Evolutionary conservation across 2,113 vertebrate genomes (phyloP).

Genomic region (Corydoras sp.): DNA sequence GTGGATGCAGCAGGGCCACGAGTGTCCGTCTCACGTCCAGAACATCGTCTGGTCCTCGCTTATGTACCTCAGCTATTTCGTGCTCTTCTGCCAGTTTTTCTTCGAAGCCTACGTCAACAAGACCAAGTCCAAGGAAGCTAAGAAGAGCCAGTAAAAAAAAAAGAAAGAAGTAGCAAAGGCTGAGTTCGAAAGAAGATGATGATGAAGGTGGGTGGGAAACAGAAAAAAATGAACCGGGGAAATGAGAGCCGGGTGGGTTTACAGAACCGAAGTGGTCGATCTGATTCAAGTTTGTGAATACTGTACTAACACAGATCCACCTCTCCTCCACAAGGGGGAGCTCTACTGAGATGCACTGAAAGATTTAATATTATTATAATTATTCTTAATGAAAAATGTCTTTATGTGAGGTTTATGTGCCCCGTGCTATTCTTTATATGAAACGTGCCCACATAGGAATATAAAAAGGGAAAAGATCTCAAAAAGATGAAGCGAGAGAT

Average conservation of each 20-base stretch:
- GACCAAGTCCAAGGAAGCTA: conserved; percentile 62
- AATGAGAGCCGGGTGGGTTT: conserved; percentile 28
- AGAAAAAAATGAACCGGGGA: conserved; percentile 25
- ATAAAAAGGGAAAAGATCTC: conserved; percentile 26
- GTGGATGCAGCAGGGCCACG: conserved; percentile 96
- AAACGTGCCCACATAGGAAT: conserved; percentile 34
- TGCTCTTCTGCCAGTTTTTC: conserved; percentile 99
- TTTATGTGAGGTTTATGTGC: conserved; percentile 51
- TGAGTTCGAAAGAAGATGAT: conserved; percentile 46
- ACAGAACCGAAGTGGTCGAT: conserved; percentile 34
- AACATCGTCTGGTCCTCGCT: conserved; percentile 98
- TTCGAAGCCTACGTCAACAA: conserved; percentile 90
- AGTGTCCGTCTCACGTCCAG: conserved; percentile 90
- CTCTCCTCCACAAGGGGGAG: conserved; percentile 26
- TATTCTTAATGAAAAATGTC: conserved; percentile 43
- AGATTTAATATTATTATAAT: conserved; percentile 38
- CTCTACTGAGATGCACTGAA: conserved; percentile 45
- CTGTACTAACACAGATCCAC: conserved; percentile 57
- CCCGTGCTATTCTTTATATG: conserved; percentile 49
- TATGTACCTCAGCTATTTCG: conserved; percentile 99
- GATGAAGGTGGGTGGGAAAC: conserved; percentile 11
- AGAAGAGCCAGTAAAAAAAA: conserved; percentile 58
- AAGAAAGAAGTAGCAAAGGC: conserved; percentile 1
- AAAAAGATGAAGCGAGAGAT: neutral
- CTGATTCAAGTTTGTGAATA: conserved; percentile 44